phyloP scores from a whole-genome alignment of 2,797 vertebrate genomes.

The Mormyrus proboscirostris region DNA sequence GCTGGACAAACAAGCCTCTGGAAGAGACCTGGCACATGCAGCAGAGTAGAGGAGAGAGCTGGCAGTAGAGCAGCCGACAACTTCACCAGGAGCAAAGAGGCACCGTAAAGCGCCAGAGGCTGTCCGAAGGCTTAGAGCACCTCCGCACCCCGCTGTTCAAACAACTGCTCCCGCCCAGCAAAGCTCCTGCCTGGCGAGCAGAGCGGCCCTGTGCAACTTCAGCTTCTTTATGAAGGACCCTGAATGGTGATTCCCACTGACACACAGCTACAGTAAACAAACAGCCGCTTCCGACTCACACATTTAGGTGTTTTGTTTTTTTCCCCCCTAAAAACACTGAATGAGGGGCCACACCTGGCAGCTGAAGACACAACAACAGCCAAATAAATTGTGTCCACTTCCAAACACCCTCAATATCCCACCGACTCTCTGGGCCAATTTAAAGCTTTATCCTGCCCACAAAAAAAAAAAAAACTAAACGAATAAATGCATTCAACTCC shows the following conservation, averaged over 20 bases:
- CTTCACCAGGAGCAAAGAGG: not conserved
- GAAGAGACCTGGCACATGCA: not conserved
- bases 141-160: constrained; percentile 31
- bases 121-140: not conserved
- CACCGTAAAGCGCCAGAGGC: not conserved
- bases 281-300: not conserved
- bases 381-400: not conserved
- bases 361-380: not conserved
- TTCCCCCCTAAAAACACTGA: not conserved
- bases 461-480: constrained; percentile 28
- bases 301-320: not conserved
- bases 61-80: not conserved
- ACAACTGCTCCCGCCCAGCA: constrained; percentile 41
- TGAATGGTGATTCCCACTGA: not conserved
- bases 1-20: constrained; percentile 22
- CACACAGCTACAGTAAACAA: not conserved
- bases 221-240: not conserved
- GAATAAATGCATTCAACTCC: constrained; percentile 23
- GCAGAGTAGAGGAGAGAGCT: too few species aligned
- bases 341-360: not conserved
- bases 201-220: constrained; percentile 28
- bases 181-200: constrained; percentile 51
- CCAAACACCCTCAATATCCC: not conserved
- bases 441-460: constrained; percentile 11
- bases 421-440: not conserved